These are phyloP conservation scores for Noctuana brunneofusca DNA, from an alignment of 2,888 invertebrate genomes.

Conservation along the genomic window DNA sequence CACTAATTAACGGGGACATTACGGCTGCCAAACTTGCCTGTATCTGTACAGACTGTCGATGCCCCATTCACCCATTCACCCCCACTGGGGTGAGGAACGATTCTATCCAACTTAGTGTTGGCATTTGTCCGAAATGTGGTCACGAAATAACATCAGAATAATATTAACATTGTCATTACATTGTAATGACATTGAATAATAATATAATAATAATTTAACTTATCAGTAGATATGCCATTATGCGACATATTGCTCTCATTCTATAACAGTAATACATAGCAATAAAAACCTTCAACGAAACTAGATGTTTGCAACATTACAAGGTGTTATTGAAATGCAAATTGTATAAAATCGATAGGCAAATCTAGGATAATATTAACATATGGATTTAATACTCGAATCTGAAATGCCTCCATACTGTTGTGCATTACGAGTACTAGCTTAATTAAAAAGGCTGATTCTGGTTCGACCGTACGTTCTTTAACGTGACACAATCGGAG, in stretches of 20 bases:
- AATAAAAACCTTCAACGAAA: slow-evolving; percentile 19
- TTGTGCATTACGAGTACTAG: too few relatives aligned
- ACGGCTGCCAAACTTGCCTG: slow-evolving; percentile 69
- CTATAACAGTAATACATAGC: background rate
- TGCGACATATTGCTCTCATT: background rate
- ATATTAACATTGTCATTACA: background rate
- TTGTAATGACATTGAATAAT: background rate
- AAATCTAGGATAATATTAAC: slow-evolving; percentile 29
- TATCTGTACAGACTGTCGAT: slow-evolving; percentile 47
- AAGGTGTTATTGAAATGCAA: slow-evolving; percentile 25
- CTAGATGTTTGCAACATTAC: slow-evolving; percentile 3
- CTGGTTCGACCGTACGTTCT: slow-evolving; percentile 15
- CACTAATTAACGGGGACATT: slow-evolving; percentile 76
- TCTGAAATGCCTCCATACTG: slow-evolving; percentile 19
- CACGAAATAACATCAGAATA: slow-evolving; percentile 18
- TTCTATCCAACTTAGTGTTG: slow-evolving; percentile 15
- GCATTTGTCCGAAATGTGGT: slow-evolving; percentile 30
- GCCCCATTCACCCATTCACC: slow-evolving; percentile 7
- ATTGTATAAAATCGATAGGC: slow-evolving; percentile 28
- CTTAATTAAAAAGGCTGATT: slow-evolving; percentile 14
- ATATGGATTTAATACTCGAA: slow-evolving; percentile 29
- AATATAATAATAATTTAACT: too few relatives aligned
- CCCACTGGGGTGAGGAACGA: slow-evolving; percentile 5
- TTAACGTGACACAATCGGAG: slow-evolving; percentile 25
- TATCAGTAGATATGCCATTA: too few relatives aligned